Evolutionary conservation across 2,113 vertebrate species (phyloP), one percentile per base, ranked within the genome.

Genomic region (Cinclus mexicanus): DNA sequence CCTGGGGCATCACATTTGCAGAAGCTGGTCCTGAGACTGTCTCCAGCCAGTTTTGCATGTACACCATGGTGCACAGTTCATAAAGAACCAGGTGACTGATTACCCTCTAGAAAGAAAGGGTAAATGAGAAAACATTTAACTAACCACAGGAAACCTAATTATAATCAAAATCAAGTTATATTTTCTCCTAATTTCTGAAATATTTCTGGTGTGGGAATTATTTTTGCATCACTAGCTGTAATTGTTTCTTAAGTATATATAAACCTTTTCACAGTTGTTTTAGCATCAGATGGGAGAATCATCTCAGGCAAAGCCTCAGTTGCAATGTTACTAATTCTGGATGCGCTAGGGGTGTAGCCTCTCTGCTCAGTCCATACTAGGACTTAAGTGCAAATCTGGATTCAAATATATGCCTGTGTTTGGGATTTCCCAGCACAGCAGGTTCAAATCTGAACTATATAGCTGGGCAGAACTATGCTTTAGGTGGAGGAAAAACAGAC

Each of bases 81-180:
- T 91, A 75, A 96, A 97, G 90, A 95, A 90, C 19, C 68, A 91
- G 68, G 39, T 95, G 83, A 68, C 26, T 93, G 89, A 96, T 96
- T 90, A 42, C 72, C 26, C 72, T 87, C 44, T 88, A 46, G 64
- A 92, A 90, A 14, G 21, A 75, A 86, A 90, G 83, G 60, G 72
- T 92, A 93, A 90, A 94, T 89, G 90, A 93, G 94, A 96, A 97
- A 96, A 94, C 96, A 94, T 95, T 97, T 91, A 97, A 90, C 94
- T 93, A 96, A 94, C 69, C 42, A 59, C 91, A 93, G 86, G 77
- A 89, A 91, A 75, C 89, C 75, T 94, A 93, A 93, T 96, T 77
- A 95, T 68, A 88, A 71, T 75, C 23, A 95, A 85, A 76, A 77
- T n/a, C 41, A 4, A 91, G 70, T 57, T 80, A 63, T 55, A 90